Evolutionary conservation across 1,140 invertebrate species (phyloP).

Genomic region (Trichonephila clavata): DNA sequence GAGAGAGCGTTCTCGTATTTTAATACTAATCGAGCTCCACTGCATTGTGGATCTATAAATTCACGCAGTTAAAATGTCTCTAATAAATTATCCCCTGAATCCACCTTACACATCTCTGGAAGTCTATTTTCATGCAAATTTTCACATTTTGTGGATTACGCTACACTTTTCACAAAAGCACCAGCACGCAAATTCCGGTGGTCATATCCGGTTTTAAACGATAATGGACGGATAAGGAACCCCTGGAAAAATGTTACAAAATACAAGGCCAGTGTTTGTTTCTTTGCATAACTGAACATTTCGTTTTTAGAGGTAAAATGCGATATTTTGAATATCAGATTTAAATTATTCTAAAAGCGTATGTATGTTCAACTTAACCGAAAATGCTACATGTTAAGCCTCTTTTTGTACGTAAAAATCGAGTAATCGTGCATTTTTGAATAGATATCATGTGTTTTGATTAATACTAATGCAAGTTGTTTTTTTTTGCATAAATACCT

Average conservation of each 20-base stretch:
- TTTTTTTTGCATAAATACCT: too few species aligned
- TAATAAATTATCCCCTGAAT: not conserved
- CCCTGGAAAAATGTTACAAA: not conserved
- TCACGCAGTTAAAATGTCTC: not conserved
- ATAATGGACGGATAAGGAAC: constrained; percentile 3
- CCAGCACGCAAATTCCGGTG: not conserved
- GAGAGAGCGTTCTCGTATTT: not conserved
- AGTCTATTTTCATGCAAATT: constrained; percentile 50
- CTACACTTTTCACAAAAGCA: not conserved
- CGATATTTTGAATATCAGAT: not conserved
- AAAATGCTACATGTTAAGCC: not conserved
- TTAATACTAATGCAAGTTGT: too few species aligned
- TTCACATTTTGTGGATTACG: not conserved
- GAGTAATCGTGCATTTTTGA: too few species aligned
- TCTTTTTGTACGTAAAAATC: not conserved
- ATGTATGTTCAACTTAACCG: not conserved
- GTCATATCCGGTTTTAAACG: constrained; percentile 54
- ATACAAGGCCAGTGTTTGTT: not conserved
- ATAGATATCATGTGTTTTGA: too few species aligned
- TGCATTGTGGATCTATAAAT: not conserved
- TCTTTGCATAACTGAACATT: not conserved
- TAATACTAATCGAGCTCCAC: not conserved
- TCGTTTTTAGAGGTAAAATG: not conserved
- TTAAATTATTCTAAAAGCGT: not conserved
- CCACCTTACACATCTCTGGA: not conserved